Base-by-base conservation (phyloP, 2,113 vertebrate genomes). In the Caracal caracal region DNA sequence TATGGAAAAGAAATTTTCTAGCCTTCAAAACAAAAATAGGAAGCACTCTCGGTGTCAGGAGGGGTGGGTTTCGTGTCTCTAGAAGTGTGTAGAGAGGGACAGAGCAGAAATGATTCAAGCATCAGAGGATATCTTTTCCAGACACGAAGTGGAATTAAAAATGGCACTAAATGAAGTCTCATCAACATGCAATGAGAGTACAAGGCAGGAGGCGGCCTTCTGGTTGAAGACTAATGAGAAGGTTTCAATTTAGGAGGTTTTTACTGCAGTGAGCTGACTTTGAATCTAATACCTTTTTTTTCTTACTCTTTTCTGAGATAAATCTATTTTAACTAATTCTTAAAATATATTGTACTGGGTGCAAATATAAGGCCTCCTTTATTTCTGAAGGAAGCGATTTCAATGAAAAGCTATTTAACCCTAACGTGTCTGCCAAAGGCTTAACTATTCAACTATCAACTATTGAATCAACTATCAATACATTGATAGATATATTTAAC, bases 301-400 rank as follows among this genome's bases (percentile, higher is more conserved):
- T 47, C 47, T 90, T 90, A 65, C 35, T 81, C 53, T 89, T 90
- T 93, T 83, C 84, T 68, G 83, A 90, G 65, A 86, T 93, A 94
- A 91, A 86, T 91, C 40, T 96, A 88, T 92, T 97, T 95, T 90
- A 87, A 96, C 75, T 75, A 83, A 59, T 59, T 95, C 70, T 84
- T 88, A 85, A 95, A 96, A 66, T 93, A 28, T n/a, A 47, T 87
- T 87, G 88, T 56, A 65, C 47, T 88, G 35, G 6, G 6, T 80
- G 5, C 94, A 94, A 79, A 96, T 73, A 85, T 37, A 53, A 89
- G 63, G n/a, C 11, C 49, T 80, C 35, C 28, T 93, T 90, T 87
- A 65, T 88, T 84, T 88, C 82, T 93, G 56, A 88, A 96, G 17
- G 40, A 78, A 75, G 33, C 63, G 9, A 93, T 92, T 92, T 92